Evolutionary conservation across 2,888 invertebrate genomes (phyloP), one percentile per base, ranked within the genome.

Genomic region (Cephus spinipes): DNA sequence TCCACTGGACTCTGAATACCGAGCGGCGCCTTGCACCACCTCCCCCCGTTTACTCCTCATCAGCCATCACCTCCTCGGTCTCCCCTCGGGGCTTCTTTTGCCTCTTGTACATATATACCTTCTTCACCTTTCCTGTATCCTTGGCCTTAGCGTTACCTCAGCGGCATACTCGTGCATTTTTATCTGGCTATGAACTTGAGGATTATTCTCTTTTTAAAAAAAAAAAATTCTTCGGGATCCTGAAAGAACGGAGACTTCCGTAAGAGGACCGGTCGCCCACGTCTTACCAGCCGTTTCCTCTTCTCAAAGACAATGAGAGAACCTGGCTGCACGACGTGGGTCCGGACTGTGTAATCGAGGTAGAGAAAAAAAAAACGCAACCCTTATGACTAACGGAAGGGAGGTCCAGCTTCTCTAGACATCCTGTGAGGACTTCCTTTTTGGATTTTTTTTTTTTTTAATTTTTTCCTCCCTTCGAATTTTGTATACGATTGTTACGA

Each of bases 1-100:
- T 84, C 84, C 84, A 81, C 80, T 79, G 83, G 55, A 55, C 55
- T 35, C 75, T 76, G 79, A 81, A 84, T 81, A 81, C 83, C 76
- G 78, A 78, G 79, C 76, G 77, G 78, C 82, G 80, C 80, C 83
- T 55, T 81, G 81, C 85, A 73, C 79, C 79, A 77, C 74, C 78
- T 81, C 75, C 73, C 75, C 73, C 75, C 78, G 78, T 80, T 77
- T 76, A 73, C 69, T 68, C 40, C 75, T 73, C 73, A 69, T 76
- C 34, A 73, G 55, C 73, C 73, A 33, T 73, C 73, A 35, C 77
- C 80, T 77, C 76, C 79, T 77, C 77, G 79, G 77, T 81, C 79
- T 79, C 80, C 83, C 83, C 81, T 84, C 80, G 74, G 74, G 73
- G 73, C 73, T 77, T 73, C 79, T 77, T 82, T 79, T 77, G 79